These are phyloP conservation scores for Rhyacophila evoluta DNA, from an alignment of 2,888 invertebrate genomes.

Conservation along the genomic window DNA sequence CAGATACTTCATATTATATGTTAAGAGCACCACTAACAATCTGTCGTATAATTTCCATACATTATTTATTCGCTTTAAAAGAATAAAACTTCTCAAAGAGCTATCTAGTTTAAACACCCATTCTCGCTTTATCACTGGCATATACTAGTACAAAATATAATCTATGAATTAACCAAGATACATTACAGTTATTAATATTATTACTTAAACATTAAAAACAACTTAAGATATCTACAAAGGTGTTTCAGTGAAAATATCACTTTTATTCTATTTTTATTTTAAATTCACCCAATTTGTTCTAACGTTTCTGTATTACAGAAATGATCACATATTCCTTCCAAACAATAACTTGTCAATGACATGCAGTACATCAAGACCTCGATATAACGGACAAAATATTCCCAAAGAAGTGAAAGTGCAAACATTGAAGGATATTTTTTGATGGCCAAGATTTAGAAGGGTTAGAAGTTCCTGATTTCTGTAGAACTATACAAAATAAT, in stretches of 20 bases:
- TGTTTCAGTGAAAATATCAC: slow-evolving; percentile 5
- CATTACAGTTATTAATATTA: neutral
- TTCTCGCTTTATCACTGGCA: slow-evolving; percentile 32
- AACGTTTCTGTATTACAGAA: neutral
- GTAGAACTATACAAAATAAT: too few species aligned
- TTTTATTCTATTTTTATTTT: neutral
- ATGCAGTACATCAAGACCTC: too few species aligned
- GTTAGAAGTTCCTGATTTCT: too few species aligned
- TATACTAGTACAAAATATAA: slow-evolving; percentile 37
- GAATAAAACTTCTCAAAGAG: slow-evolving; percentile 21
- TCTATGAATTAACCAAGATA: slow-evolving; percentile 4
- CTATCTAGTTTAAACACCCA: neutral
- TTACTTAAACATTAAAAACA: neutral
- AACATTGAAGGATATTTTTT: too few species aligned
- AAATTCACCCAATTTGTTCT: slow-evolving; percentile 25
- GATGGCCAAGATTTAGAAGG: too few species aligned
- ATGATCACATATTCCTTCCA: neutral
- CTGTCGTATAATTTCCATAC: neutral
- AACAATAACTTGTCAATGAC: neutral
- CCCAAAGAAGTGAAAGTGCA: too few species aligned
- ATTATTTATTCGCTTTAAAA: neutral
- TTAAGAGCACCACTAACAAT: slow-evolving; percentile 17
- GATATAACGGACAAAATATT: too few species aligned
- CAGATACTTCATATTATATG: neutral
- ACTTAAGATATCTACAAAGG: slow-evolving; percentile 9